Evolutionary conservation across 2,797 vertebrate species (phyloP).

Genomic region (Manis crassicaudata): DNA sequence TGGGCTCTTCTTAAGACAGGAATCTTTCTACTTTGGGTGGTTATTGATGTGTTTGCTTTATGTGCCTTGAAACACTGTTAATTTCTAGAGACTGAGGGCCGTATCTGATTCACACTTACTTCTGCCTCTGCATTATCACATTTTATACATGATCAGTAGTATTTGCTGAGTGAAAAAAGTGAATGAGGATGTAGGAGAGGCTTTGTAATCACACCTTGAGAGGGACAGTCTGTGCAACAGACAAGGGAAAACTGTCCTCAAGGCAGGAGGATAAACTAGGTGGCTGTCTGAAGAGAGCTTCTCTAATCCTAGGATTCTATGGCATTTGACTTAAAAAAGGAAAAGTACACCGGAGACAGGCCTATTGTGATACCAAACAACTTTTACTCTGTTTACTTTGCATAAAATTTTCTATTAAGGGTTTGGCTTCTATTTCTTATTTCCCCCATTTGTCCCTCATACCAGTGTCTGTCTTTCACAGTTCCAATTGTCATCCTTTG

Average conservation of each 20-base stretch:
- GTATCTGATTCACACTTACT: background rate
- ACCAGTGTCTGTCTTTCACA: background rate
- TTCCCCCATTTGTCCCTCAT: background rate
- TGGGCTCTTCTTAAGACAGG: background rate
- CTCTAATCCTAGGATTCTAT: background rate
- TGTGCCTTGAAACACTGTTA: background rate
- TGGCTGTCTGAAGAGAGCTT: background rate
- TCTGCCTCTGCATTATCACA: background rate
- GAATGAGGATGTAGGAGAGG: background rate
- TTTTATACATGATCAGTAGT: background rate
- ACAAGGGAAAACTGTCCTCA: background rate
- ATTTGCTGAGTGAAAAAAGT: slow-evolving; percentile 2
- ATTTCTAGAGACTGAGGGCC: background rate
- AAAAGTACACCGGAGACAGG: background rate
- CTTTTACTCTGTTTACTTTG: background rate
- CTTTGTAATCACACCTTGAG: background rate
- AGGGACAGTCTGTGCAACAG: background rate
- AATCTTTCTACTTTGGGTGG: background rate
- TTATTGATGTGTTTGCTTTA: background rate
- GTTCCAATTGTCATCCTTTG: background rate
- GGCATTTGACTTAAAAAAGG: background rate
- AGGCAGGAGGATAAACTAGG: background rate
- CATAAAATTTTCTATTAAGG: background rate
- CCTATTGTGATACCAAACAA: background rate
- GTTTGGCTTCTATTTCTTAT: background rate